Evolutionary conservation across 2,888 invertebrate species (phyloP).

Genomic region (Monoplex corrugatus): DNA sequence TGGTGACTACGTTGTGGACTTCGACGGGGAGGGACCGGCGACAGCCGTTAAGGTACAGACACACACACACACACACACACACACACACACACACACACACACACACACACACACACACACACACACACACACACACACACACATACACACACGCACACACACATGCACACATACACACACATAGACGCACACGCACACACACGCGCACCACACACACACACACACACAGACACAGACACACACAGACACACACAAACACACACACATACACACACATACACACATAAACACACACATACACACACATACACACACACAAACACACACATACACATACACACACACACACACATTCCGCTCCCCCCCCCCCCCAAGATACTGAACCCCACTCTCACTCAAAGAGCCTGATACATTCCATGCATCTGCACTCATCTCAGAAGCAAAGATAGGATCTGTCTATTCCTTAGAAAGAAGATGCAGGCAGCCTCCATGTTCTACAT

Average conservation of each 20-base stretch:
- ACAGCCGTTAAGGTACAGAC: not conserved
- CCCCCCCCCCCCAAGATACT: not conserved
- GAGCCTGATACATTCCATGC: too few relatives aligned
- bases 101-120: not conserved
- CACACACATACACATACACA: not conserved
- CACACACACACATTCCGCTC: not conserved
- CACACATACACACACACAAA: slow-evolving; percentile 16
- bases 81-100: not conserved
- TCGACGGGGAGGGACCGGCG: not conserved
- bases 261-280: not conserved
- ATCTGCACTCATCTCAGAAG: too few relatives aligned
- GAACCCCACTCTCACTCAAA: too few relatives aligned
- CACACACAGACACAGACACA: not conserved
- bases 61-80: not conserved
- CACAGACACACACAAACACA: not conserved
- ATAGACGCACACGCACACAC: not conserved
- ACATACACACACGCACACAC: slow-evolving; percentile 1
- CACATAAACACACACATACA: not conserved
- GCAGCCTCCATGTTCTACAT: too few relatives aligned
- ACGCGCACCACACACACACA: not conserved
- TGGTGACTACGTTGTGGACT: not conserved
- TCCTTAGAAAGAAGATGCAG: too few relatives aligned
- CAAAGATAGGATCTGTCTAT: too few relatives aligned
- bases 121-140: not conserved
- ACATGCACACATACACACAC: not conserved